phyloP scores from a whole-genome alignment of 1,140 invertebrate genomes.

The Drosophila bipectinata region DNA sequence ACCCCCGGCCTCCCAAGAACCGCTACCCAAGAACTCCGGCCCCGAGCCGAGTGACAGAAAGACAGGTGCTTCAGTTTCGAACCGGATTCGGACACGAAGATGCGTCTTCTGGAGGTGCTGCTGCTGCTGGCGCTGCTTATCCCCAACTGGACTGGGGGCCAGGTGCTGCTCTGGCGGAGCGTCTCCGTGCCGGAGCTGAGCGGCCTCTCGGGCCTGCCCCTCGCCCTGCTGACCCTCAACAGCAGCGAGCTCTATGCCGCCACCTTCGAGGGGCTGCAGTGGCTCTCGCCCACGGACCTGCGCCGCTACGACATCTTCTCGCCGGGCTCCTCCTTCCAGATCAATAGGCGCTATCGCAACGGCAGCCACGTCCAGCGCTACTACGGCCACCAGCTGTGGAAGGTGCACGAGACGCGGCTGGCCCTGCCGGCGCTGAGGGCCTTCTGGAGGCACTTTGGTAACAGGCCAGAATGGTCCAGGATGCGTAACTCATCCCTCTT shows the following conservation, averaged over 20 bases:
- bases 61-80: not conserved
- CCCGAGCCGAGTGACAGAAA: not conserved
- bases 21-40: not conserved
- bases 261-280: conserved; percentile 74
- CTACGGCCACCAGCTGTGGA: conserved; percentile 73
- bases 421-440: conserved; percentile 31
- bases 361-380: conserved; percentile 62
- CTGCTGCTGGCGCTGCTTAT: not conserved
- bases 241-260: conserved; percentile 67
- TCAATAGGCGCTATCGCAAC: conserved; percentile 74
- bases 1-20: conserved; percentile 1
- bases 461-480: too few species aligned
- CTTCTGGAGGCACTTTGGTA: conserved; percentile 73
- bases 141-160: not conserved
- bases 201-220: conserved; percentile 33
- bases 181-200: conserved; percentile 48
- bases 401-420: conserved; percentile 69
- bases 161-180: conserved; percentile 61
- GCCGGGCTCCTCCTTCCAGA: conserved; percentile 70
- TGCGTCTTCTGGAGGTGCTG: conserved; percentile 24
- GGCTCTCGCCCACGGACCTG: conserved; percentile 70
- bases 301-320: conserved; percentile 69
- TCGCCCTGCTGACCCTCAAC: conserved; percentile 52
- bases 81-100: conserved; percentile 9
- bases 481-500: too few species aligned